Conservation (phyloP, 2,888 invertebrate genomes). For the Lochmaea crataegi region DNA sequence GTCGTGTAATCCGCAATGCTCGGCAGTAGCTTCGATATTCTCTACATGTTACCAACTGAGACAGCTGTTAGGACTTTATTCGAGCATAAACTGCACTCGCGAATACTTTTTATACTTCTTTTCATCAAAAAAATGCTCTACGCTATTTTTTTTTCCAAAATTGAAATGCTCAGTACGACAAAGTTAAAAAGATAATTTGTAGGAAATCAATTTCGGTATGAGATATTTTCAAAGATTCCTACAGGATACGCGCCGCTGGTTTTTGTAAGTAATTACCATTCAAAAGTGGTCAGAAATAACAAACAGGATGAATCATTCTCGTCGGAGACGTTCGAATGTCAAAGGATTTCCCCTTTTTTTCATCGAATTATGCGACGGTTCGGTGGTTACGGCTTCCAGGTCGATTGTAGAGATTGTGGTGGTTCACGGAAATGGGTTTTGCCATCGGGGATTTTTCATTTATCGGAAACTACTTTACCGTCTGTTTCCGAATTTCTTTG, state of each 20-base stretch:
- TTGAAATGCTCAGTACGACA: no score
- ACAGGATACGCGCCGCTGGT: not conserved
- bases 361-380: slow-evolving; percentile 8
- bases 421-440: not conserved
- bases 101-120: not conserved
- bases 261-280: slow-evolving; percentile 19
- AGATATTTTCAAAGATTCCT: no score
- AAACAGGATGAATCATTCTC: slow-evolving; percentile 17
- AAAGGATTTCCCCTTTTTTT: slow-evolving; percentile 18
- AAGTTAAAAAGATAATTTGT: no score
- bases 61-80: slow-evolving; percentile 2
- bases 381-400: slow-evolving; percentile 15
- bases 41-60: slow-evolving; percentile 17
- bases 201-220: no score
- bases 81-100: no score
- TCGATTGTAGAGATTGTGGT: slow-evolving; percentile 21
- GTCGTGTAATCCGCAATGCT: slow-evolving; percentile 24
- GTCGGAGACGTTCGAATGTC: not conserved
- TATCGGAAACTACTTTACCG: no score
- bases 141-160: no score
- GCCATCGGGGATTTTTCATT: not conserved
- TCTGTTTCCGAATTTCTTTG: not conserved
- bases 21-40: slow-evolving; percentile 14
- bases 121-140: no score
- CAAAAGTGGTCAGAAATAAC: slow-evolving; percentile 23